Percentiles rank a stretch among this genome's conserved stretches.
phyloP scores from a whole-genome alignment of 2,797 vertebrate species.

The Poecilia velifera region DNA sequence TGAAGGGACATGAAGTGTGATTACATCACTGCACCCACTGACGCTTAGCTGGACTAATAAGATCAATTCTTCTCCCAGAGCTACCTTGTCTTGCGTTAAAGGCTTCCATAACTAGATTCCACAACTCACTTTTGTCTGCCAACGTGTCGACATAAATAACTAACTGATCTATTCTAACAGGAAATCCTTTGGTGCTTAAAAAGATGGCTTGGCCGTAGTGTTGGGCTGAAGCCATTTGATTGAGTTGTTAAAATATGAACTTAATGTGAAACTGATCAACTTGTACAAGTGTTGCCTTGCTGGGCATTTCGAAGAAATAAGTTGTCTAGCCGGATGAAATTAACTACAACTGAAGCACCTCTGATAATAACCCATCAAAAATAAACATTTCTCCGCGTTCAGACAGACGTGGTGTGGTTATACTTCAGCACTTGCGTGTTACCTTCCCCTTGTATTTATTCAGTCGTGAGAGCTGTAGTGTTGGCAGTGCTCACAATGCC shows the following conservation, averaged over 20 bases:
- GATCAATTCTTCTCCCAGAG: slow-evolving; percentile 41
- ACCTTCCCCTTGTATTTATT: slow-evolving; percentile 7
- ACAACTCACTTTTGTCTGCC: slow-evolving; percentile 42
- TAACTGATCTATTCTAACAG: slow-evolving; percentile 46
- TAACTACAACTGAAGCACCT: slow-evolving; percentile 30
- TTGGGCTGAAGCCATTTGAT: slow-evolving; percentile 27
- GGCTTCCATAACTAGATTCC: slow-evolving; percentile 39
- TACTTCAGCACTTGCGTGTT: slow-evolving; percentile 1
- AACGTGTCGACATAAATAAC: slow-evolving; percentile 44
- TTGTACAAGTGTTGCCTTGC: slow-evolving; percentile 39
- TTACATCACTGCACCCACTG: slow-evolving; percentile 6
- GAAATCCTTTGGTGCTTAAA: slow-evolving; percentile 29
- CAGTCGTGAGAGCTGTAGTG: neutral
- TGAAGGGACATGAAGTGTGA: neutral
- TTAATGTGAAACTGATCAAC: slow-evolving; percentile 39
- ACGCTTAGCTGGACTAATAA: slow-evolving; percentile 32
- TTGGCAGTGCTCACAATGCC: slow-evolving; percentile 7
- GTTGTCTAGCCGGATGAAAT: slow-evolving; percentile 42
- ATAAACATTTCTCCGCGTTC: neutral
- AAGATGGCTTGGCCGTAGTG: slow-evolving; percentile 34
- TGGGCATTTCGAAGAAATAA: slow-evolving; percentile 55
- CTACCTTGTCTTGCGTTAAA: slow-evolving; percentile 37
- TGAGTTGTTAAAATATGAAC: slow-evolving; percentile 52
- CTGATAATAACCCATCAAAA: slow-evolving; percentile 33
- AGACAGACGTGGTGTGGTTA: neutral